phyloP scores from a whole-genome alignment of 2,113 vertebrate species.

The Scortum barcoo region DNA sequence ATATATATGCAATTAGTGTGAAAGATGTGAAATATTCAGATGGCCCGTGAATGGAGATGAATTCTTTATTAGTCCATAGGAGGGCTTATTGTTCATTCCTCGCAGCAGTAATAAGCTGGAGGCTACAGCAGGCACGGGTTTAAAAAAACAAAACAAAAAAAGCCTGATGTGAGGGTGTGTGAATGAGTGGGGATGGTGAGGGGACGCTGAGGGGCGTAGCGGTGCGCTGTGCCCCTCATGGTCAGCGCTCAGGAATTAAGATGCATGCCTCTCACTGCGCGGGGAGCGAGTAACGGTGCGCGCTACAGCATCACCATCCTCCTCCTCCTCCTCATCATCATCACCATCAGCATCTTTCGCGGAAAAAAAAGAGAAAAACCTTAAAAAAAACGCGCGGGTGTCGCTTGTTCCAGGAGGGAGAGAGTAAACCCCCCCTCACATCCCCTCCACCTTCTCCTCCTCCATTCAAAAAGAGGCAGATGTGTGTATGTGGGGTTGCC shows the following conservation, averaged over 20 bases:
- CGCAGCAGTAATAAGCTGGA: constrained; percentile 28
- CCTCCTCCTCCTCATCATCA: constrained; percentile 31
- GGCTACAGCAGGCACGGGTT: constrained; percentile 32
- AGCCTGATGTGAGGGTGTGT: neutral
- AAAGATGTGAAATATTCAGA: neutral
- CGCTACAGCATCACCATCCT: constrained; percentile 26
- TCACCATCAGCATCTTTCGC: too few relatives aligned
- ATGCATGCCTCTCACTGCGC: constrained; percentile 51
- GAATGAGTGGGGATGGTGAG: constrained; percentile 50
- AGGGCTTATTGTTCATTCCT: constrained; percentile 35
- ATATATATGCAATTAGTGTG: neutral
- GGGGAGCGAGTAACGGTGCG: constrained; percentile 37
- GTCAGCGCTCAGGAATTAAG: constrained; percentile 57
- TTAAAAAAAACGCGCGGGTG: constrained; percentile 13
- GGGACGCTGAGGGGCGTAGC: constrained; percentile 68
- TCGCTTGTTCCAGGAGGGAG: neutral
- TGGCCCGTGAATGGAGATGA: neutral
- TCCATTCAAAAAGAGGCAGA: constrained; percentile 9
- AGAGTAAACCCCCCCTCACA: constrained; percentile 2
- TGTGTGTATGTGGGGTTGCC: constrained; percentile 50
- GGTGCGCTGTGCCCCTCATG: constrained; percentile 55
- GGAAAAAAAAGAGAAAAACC: neutral
- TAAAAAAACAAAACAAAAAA: too few relatives aligned
- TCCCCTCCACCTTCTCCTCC: too few relatives aligned
- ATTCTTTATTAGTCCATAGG: constrained; percentile 11